These are phyloP conservation scores for Arrhamphus sclerolepis DNA, from an alignment of 2,797 vertebrate species.

Conservation along the genomic window DNA sequence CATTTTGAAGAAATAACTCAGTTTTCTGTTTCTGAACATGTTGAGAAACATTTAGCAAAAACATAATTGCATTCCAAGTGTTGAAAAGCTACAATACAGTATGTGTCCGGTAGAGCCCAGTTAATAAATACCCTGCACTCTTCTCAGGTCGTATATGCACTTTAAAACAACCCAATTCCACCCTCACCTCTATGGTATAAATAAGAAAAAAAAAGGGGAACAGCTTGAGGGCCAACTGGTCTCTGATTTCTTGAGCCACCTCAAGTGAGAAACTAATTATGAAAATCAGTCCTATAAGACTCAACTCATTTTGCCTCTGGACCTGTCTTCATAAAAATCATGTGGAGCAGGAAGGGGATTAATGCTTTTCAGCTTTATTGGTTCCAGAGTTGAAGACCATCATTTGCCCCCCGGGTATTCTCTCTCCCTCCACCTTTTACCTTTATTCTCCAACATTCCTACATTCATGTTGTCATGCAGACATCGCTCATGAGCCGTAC, in stretches of 20 bases:
- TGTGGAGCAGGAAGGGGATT: conserved; percentile 44
- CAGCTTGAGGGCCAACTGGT: too few species aligned
- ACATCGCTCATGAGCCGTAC: conserved; percentile 70
- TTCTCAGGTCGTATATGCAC: background rate
- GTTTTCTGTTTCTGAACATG: too few species aligned
- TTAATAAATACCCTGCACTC: conserved; percentile 14
- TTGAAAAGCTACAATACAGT: too few species aligned
- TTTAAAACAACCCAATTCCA: conserved; percentile 9
- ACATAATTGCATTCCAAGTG: background rate
- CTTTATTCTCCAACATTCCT: conserved; percentile 20
- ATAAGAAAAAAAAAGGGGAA: too few species aligned
- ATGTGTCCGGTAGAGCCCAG: background rate
- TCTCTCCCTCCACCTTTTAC: conserved; percentile 18
- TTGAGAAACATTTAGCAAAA: background rate
- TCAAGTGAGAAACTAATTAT: conserved; percentile 64
- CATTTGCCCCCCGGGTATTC: conserved; percentile 35
- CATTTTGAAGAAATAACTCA: background rate
- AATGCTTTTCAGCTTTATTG: conserved; percentile 60
- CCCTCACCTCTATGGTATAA: too few species aligned
- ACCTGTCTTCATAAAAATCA: conserved; percentile 43
- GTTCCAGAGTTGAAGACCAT: conserved; percentile 53
- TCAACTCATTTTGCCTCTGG: conserved; percentile 56
- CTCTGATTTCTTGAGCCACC: conserved; percentile 28
- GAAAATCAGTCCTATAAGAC: conserved; percentile 55
- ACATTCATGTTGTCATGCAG: conserved; percentile 13